Percentiles rank a stretch among this genome's conserved stretches.
These are phyloP conservation scores for Cyanistes caeruleus DNA, from an alignment of 2,113 vertebrate species.

Conservation along the genomic window DNA sequence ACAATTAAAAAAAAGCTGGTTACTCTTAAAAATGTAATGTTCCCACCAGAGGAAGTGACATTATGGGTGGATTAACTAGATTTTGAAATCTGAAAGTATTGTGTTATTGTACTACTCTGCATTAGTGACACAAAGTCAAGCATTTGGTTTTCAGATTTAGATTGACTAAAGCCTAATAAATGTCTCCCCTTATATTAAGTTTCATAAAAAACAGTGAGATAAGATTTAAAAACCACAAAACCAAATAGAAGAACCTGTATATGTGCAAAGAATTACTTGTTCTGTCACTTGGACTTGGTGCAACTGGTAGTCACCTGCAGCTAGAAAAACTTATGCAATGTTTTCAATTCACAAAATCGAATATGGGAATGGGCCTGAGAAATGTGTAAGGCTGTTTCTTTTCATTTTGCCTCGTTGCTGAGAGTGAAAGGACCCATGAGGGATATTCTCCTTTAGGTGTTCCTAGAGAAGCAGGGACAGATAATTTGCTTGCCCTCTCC, in stretches of 20 bases:
- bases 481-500: neutral
- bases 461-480: neutral
- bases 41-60: neutral
- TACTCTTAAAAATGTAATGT: neutral
- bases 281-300: neutral
- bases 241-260: neutral
- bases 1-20: constrained; percentile 18
- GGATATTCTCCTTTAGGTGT: neutral
- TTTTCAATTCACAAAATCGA: neutral
- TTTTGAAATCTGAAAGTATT: neutral
- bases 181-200: neutral
- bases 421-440: neutral
- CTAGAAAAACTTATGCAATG: neutral
- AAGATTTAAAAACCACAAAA: neutral
- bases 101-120: neutral
- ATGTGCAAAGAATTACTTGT: neutral
- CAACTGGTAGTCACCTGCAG: neutral
- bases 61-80: neutral
- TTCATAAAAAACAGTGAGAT: neutral
- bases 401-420: neutral
- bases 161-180: neutral
- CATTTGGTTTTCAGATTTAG: neutral
- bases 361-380: neutral
- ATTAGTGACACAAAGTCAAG: neutral
- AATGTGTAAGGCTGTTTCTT: neutral